These are phyloP conservation scores for Corynorhinus townsendii DNA, from an alignment of 2,113 vertebrate genomes.

Conservation along the genomic window DNA sequence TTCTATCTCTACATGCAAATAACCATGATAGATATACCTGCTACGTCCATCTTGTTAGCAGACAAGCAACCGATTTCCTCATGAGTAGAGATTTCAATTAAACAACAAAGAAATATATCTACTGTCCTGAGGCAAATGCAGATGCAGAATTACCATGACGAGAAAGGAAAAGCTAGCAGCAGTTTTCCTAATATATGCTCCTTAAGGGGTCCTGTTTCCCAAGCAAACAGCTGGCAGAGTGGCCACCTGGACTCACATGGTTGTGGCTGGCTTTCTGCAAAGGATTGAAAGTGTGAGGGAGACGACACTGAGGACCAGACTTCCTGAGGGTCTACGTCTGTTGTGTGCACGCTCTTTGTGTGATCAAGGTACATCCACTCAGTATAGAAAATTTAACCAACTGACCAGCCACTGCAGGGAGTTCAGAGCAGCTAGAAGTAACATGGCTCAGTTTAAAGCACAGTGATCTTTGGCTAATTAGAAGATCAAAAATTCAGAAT, in stretches of 20 bases:
- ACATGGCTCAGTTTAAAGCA: neutral
- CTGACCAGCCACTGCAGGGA: neutral
- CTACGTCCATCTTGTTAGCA: neutral
- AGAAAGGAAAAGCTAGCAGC: neutral
- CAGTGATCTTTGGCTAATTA: neutral
- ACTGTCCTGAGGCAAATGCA: neutral
- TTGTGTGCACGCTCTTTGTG: neutral
- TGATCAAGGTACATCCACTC: neutral
- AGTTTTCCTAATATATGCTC: neutral
- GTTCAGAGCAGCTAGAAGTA: neutral
- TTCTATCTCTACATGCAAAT: neutral
- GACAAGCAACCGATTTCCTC: neutral
- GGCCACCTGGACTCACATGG: no score
- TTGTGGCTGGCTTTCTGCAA: neutral
- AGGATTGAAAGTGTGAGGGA: no score
- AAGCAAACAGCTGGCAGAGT: neutral
- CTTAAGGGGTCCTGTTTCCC: neutral
- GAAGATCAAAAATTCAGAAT: neutral
- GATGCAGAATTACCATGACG: neutral
- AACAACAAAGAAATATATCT: neutral
- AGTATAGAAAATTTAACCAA: neutral
- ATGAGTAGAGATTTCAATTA: neutral
- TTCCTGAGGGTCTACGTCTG: rapidly evolving
- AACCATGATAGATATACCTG: neutral
- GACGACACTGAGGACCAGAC: rapidly evolving